A percentile compares a stretch with the other conserved stretches of the same genome.
Evolutionary conservation across 1,140 invertebrate species (phyloP).

Genomic region (Bradynema listronoti): DNA sequence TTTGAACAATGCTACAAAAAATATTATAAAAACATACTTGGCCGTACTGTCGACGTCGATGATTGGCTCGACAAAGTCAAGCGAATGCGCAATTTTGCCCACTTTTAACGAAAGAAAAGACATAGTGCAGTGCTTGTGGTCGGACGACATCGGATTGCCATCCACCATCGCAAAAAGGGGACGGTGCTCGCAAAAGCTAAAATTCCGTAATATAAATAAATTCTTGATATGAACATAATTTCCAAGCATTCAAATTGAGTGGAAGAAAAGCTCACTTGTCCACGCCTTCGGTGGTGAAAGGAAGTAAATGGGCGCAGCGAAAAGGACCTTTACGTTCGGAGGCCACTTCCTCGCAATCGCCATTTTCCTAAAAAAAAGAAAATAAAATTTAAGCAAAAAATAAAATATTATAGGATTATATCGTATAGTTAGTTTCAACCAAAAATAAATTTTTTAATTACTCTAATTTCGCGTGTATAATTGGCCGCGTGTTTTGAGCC

Average conservation of each 20-base stretch:
- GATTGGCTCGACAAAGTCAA: constrained; percentile 84
- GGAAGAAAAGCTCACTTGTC: constrained; percentile 27
- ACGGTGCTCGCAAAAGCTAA: constrained; percentile 27
- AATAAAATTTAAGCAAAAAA: not conserved
- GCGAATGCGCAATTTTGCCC: constrained; percentile 73
- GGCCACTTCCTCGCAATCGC: constrained; percentile 61
- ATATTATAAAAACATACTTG: constrained; percentile 58
- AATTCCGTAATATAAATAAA: constrained; percentile 6
- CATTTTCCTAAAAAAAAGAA: constrained; percentile 56
- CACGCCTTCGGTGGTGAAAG: constrained; percentile 29
- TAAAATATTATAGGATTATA: no score
- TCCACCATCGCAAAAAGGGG: constrained; percentile 51
- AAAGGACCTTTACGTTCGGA: constrained; percentile 61
- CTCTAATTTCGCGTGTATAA: no score
- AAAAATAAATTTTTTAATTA: no score
- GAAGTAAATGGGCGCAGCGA: constrained; percentile 57
- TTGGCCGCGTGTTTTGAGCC: no score
- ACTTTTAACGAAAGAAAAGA: constrained; percentile 81
- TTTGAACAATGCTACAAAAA: no score
- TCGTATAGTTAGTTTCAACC: not conserved
- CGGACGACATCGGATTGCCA: constrained; percentile 59
- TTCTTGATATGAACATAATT: not conserved
- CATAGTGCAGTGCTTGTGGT: constrained; percentile 75
- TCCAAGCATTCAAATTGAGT: no score
- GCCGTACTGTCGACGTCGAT: constrained; percentile 75